Conservation (phyloP, 2,888 invertebrate genomes). For the Cybosia mesomella region DNA sequence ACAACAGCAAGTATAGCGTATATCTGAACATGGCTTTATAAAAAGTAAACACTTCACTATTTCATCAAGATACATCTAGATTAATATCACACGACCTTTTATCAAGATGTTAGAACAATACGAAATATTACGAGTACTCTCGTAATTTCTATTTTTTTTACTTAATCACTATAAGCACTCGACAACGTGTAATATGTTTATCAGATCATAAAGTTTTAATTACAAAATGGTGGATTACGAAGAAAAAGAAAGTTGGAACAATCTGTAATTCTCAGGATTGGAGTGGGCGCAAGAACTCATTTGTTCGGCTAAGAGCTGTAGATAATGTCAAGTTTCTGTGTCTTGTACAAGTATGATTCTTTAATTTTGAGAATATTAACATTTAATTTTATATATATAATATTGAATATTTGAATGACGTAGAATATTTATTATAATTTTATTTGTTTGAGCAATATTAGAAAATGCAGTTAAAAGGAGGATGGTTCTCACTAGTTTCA, state of each 20-base stretch:
- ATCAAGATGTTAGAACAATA: slow-evolving; percentile 47
- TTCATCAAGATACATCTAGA: slow-evolving; percentile 25
- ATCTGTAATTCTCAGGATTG: slow-evolving; percentile 35
- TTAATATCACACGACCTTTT: slow-evolving; percentile 31
- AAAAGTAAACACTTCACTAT: slow-evolving; percentile 7
- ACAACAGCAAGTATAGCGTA: no score
- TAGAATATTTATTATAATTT: no score
- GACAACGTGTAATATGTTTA: slow-evolving; percentile 44
- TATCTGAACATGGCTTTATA: no score
- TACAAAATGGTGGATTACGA: slow-evolving; percentile 38
- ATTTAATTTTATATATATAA: no score
- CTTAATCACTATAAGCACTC: slow-evolving; percentile 38
- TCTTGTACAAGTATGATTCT: neutral
- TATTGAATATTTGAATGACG: no score
- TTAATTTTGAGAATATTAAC: no score
- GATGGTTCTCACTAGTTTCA: no score
- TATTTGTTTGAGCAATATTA: no score
- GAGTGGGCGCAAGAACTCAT: slow-evolving; percentile 28
- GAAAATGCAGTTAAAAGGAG: no score
- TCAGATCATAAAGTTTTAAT: slow-evolving; percentile 48
- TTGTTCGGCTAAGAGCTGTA: slow-evolving; percentile 21
- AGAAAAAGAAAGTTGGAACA: slow-evolving; percentile 27
- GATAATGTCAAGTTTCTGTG: slow-evolving; percentile 18
- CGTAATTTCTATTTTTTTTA: slow-evolving; percentile 33
- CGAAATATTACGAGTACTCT: slow-evolving; percentile 27